Percentiles rank a stretch among this genome's conserved stretches.
Conservation (phyloP, 2,888 invertebrate genomes). For the Papilio protenor region DNA sequence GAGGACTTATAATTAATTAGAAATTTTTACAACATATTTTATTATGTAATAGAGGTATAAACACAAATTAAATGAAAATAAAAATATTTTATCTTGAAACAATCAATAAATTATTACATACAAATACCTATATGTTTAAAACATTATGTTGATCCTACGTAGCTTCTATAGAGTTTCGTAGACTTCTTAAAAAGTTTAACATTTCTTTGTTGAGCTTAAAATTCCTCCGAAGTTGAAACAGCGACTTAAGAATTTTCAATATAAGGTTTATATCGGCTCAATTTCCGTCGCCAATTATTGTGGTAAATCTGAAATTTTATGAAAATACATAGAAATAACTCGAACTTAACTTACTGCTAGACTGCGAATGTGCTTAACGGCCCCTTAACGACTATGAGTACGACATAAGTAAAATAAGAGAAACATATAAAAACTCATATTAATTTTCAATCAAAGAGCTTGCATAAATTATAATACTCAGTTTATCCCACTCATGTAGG, state of each 20-base stretch:
- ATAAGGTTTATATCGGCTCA: neutral
- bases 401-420: neutral
- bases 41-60: neutral
- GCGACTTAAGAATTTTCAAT: neutral
- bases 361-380: too few relatives aligned
- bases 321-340: neutral
- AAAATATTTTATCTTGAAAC: neutral
- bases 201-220: neutral
- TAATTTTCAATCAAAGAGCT: neutral
- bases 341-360: neutral
- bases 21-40: neutral
- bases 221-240: neutral
- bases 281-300: neutral
- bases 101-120: neutral
- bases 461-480: neutral
- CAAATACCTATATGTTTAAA: neutral
- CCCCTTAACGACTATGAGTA: neutral
- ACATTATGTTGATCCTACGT: neutral
- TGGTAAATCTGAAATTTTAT: neutral
- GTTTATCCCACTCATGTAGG: too few relatives aligned
- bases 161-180: neutral
- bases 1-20: too few relatives aligned
- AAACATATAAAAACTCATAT: neutral
- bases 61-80: neutral
- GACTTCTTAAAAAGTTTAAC: neutral